phyloP scores from a whole-genome alignment of 2,797 vertebrate genomes.

The Malacoctenus gilli region DNA sequence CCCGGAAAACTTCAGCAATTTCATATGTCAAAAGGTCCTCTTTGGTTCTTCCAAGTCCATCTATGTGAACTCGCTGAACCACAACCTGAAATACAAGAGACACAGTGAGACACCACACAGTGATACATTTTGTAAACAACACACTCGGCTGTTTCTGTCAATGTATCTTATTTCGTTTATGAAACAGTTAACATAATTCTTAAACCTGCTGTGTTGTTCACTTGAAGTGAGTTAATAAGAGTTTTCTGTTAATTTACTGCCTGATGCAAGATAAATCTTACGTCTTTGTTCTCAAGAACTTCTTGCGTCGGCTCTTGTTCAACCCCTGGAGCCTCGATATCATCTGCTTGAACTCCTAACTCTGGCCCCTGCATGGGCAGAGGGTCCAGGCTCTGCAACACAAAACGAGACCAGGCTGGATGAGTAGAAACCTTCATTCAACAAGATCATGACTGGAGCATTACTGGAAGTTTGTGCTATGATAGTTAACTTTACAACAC shows the following conservation, averaged over 20 bases:
- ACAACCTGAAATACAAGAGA: constrained; percentile 84
- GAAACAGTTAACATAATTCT: too few relatives aligned
- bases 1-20: constrained; percentile 91
- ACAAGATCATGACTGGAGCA: too few relatives aligned
- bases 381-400: constrained; percentile 91
- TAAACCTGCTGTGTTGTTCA: too few relatives aligned
- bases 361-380: constrained; percentile 91
- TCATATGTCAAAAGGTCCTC: constrained; percentile 93
- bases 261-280: constrained; percentile 65
- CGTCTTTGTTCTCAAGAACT: constrained; percentile 96
- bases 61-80: constrained; percentile 93
- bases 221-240: too few relatives aligned
- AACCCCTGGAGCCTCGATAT: constrained; percentile 87
- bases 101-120: neutral
- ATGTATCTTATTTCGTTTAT: too few relatives aligned
- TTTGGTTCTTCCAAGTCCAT: constrained; percentile 94
- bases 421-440: too few relatives aligned
- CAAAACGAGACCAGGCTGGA: constrained; percentile 11
- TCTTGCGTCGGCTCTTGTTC: constrained; percentile 92
- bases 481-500: too few relatives aligned
- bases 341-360: constrained; percentile 89
- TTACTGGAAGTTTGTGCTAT: too few relatives aligned
- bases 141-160: neutral
- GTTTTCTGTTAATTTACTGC: too few relatives aligned
- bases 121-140: neutral